Evolutionary conservation across 2,888 invertebrate species (phyloP), one percentile per base, ranked within the genome.

Genomic region (Theodoxus fluviatilis): DNA sequence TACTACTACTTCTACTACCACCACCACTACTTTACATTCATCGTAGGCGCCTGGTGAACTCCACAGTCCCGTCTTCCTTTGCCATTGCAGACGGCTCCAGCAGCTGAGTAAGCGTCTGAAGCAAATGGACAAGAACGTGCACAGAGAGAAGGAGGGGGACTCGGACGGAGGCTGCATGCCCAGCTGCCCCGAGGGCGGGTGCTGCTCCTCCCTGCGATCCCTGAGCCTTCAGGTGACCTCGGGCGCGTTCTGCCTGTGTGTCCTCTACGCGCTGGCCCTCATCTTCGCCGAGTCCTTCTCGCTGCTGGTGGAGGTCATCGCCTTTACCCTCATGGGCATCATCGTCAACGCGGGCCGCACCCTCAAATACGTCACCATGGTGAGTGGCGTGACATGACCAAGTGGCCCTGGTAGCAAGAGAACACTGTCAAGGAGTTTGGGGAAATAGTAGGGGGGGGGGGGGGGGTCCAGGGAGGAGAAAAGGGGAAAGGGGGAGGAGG

Each of bases 281-380:
- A 74, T 86, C 70, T 79, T 83, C 64, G 83, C 83, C 0, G 86
- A 85, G 71, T 79, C 81, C 1, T 73, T 80, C 25, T 84, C 83
- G 4, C 77, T 85, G 18, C 71, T 84, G 18, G 80, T 84, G 6
- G 84, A 86, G 72, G 79, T 84, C 7, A 69, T 81, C 70, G 82
- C 82, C n/a, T 82, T 84, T 67, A 83, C 84, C 0, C 79, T 85
- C 79, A 83, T 85, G 82, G 85, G 86, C 0, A 83, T 85, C 55
- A 82, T 85, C 33, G 81, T 86, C 9, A 86, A 85, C 65, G 85
- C 84, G 0, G 81, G 81, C 22, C 77, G 78, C 25, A 82, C 83
- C 1, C 78, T 83, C 6, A 78, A 83, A 57, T 85, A 86, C 70
- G 79, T 85, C 33, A 80, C 83, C 28, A 82, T 86, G 79, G 83